phyloP scores from a whole-genome alignment of 2,888 invertebrate species.

The Xylophagus ater region DNA sequence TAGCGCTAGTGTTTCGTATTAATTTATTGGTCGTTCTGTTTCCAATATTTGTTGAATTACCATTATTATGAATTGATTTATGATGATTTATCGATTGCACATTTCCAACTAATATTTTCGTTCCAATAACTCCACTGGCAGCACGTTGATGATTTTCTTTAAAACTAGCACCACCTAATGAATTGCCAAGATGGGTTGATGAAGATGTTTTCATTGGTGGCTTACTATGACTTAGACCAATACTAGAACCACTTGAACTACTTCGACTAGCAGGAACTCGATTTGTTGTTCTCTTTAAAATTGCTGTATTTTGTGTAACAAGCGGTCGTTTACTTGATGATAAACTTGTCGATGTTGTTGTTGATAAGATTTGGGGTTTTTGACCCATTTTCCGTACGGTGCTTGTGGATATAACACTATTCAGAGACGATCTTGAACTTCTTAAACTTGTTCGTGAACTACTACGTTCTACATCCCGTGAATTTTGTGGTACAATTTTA shows the following conservation, averaged over 20 bases:
- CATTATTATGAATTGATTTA: slow-evolving; percentile 4
- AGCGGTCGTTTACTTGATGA: slow-evolving; percentile 41
- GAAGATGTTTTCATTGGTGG: slow-evolving; percentile 22
- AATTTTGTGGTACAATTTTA: slow-evolving; percentile 20
- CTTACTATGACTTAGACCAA: slow-evolving; percentile 40
- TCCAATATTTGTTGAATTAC: too few relatives aligned
- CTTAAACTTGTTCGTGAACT: slow-evolving; percentile 67
- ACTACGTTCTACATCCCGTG: slow-evolving; percentile 59
- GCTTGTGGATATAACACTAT: slow-evolving; percentile 65
- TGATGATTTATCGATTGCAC: too few relatives aligned
- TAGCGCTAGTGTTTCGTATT: too few relatives aligned
- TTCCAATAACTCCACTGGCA: too few relatives aligned
- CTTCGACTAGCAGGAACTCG: slow-evolving; percentile 48
- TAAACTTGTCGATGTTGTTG: slow-evolving; percentile 22
- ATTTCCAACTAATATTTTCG: too few relatives aligned
- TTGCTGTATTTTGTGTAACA: slow-evolving; percentile 41
- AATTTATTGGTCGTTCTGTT: too few relatives aligned
- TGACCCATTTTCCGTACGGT: slow-evolving; percentile 63
- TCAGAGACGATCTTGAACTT: slow-evolving; percentile 73
- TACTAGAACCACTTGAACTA: slow-evolving; percentile 48
- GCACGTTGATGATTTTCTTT: slow-evolving; percentile 36
- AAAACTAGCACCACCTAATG: slow-evolving; percentile 37
- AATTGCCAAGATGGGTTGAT: too few relatives aligned
- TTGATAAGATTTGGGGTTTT: slow-evolving; percentile 34
- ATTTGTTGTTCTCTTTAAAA: slow-evolving; percentile 22